Conservation (phyloP, 92 coral and sea anemone species). For the Bergia sp. region DNA sequence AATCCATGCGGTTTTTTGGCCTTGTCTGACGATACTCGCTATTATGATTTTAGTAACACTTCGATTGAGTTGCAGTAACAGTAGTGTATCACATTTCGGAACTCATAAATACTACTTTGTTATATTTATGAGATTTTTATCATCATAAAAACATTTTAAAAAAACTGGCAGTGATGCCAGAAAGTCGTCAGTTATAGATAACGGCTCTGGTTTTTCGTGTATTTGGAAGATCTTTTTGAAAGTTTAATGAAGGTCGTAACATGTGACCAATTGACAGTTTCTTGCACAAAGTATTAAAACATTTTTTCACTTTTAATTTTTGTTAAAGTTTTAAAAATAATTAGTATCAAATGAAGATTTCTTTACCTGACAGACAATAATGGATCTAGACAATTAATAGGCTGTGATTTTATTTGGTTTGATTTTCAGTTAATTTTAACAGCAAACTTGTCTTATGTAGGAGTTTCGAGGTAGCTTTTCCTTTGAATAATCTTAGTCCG, state of each 20-base stretch:
- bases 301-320: neutral
- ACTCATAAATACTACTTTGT: neutral
- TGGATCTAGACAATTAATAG: neutral
- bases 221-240: constrained; percentile 5
- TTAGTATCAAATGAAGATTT: neutral
- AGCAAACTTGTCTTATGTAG: neutral
- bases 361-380: neutral
- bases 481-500: neutral
- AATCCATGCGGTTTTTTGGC: neutral
- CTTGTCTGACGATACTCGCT: neutral
- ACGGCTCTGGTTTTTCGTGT: neutral
- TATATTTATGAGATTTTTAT: constrained; percentile 25
- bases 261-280: neutral
- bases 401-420: neutral
- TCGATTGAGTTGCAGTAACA: neutral
- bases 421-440: neutral
- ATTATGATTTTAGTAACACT: neutral
- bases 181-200: constrained; percentile 5
- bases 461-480: neutral
- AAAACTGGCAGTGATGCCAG: constrained; percentile 3
- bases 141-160: neutral
- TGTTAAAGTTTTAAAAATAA: neutral
- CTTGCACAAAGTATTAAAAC: neutral
- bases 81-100: neutral
- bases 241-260: constrained; percentile 26